Conservation (phyloP, 2,797 vertebrate genomes). For the Selene dorsalis region DNA sequence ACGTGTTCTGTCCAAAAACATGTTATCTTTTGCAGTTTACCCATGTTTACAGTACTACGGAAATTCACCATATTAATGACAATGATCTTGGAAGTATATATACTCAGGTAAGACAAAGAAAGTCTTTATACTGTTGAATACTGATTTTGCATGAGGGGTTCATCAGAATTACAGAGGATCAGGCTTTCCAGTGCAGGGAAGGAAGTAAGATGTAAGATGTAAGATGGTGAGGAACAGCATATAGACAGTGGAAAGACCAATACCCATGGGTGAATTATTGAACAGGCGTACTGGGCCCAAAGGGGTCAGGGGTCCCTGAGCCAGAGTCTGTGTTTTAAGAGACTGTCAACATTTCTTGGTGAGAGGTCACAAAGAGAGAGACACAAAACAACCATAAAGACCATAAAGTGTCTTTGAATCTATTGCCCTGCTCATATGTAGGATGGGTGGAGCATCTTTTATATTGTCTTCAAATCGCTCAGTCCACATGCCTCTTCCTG, state of each 20-base stretch:
- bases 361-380: not conserved
- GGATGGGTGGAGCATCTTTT: not conserved
- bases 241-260: too few species aligned
- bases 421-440: not conserved
- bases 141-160: not conserved
- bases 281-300: not conserved
- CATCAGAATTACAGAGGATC: not conserved
- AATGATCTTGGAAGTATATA: conserved; percentile 89
- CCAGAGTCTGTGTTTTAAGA: not conserved
- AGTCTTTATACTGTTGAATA: not conserved
- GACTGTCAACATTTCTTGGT: not conserved
- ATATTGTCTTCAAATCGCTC: not conserved
- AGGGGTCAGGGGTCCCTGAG: not conserved
- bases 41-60: conserved; percentile 96
- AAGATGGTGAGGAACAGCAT: not conserved
- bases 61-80: conserved; percentile 96
- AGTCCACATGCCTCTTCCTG: not conserved
- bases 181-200: not conserved
- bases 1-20: not conserved
- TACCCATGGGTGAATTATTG: not conserved
- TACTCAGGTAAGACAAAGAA: conserved; percentile 85
- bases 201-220: not conserved
- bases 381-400: not conserved
- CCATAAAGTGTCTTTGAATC: not conserved
- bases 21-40: conserved; percentile 85